These are phyloP conservation scores for Margarornis squamiger DNA, from an alignment of 2,797 vertebrate species.

Conservation along the genomic window DNA sequence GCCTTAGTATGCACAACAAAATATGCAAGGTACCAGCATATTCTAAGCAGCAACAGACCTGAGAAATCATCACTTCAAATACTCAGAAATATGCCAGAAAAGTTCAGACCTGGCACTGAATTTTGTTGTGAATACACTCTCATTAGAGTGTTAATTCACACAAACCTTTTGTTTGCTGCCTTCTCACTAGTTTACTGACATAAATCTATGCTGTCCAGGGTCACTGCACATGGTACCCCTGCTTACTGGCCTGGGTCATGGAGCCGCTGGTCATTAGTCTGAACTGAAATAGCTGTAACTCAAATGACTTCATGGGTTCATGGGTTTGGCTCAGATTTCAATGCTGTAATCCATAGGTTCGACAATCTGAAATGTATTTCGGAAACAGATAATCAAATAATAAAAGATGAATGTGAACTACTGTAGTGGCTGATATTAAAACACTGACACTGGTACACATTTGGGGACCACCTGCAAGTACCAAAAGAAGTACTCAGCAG, in stretches of 20 bases:
- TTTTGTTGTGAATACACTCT: not conserved
- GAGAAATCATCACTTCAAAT: not conserved
- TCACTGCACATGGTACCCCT: not conserved
- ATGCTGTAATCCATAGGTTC: not conserved
- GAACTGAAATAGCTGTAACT: not conserved
- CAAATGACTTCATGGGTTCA: not conserved
- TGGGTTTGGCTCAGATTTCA: not conserved
- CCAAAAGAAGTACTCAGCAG: not conserved
- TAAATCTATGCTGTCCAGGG: not conserved
- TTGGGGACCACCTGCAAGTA: not conserved
- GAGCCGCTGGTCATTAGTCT: not conserved
- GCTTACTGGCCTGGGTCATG: not conserved
- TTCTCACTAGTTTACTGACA: not conserved
- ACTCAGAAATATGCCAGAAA: not conserved
- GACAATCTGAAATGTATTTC: not conserved
- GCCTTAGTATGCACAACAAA: not conserved
- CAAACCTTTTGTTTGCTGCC: not conserved
- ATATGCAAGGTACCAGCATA: not conserved
- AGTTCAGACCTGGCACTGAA: not conserved
- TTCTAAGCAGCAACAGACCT: not conserved
- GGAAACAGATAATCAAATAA: not conserved
- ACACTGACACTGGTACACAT: not conserved
- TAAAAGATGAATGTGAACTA: not conserved
- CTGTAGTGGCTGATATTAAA: not conserved
- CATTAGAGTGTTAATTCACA: not conserved